These are phyloP conservation scores for Argentina silus DNA, from an alignment of 2,797 vertebrate species.

Conservation along the genomic window DNA sequence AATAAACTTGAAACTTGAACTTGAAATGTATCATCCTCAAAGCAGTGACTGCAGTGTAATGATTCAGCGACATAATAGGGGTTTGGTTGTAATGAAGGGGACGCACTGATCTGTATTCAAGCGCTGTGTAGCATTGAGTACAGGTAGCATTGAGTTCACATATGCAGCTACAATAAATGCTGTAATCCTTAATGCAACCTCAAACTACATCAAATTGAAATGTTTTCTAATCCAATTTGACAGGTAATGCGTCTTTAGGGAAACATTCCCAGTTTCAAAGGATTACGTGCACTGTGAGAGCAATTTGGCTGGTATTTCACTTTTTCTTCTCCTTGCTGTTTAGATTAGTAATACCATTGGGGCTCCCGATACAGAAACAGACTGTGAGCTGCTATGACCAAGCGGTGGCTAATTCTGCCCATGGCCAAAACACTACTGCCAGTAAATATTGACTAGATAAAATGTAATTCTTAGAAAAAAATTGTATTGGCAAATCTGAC, in stretches of 20 bases:
- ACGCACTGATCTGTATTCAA: background rate
- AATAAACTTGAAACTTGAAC: too few species aligned
- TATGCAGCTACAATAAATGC: conserved; percentile 10
- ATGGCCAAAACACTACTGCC: background rate
- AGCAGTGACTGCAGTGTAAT: too few species aligned
- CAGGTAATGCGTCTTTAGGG: conserved; percentile 35
- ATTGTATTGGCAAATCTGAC: background rate
- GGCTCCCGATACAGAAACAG: conserved; percentile 28
- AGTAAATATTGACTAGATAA: too few species aligned
- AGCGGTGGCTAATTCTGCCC: background rate
- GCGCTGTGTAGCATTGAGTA: background rate
- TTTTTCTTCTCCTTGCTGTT: conserved; percentile 44
- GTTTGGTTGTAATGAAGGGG: too few species aligned
- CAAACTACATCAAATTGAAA: conserved; percentile 32
- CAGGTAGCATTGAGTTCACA: background rate
- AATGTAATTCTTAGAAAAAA: background rate
- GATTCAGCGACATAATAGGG: too few species aligned
- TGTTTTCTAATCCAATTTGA: conserved; percentile 48
- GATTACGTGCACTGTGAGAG: conserved; percentile 51
- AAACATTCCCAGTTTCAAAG: conserved; percentile 38
- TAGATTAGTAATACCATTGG: conserved; percentile 55
- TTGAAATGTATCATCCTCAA: too few species aligned
- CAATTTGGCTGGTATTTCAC: conserved; percentile 46
- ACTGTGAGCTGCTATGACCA: conserved; percentile 27
- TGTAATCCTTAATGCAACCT: conserved; percentile 25